phyloP scores from a whole-genome alignment of 1,140 invertebrate genomes.

The Neodiprion fabricii region DNA sequence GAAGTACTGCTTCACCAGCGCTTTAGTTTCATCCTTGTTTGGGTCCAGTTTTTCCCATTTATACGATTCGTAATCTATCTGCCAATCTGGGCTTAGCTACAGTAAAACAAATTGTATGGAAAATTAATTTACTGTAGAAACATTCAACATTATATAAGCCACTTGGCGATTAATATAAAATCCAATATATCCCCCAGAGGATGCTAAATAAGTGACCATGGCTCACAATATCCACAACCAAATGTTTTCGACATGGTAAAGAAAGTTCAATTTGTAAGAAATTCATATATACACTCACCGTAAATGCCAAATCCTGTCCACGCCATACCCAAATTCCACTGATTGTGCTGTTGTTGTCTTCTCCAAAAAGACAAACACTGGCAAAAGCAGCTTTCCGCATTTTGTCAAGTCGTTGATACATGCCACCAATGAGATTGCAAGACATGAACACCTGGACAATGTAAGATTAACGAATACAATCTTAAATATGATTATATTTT shows the following conservation, averaged over 20 bases:
- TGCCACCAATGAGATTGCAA: conserved; percentile 67
- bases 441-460: conserved; percentile 60
- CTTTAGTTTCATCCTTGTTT: conserved; percentile 82
- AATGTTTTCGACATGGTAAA: background rate
- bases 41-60: conserved; percentile 95
- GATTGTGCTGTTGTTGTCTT: conserved; percentile 91
- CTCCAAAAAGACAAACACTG: conserved; percentile 92
- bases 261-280: conserved; percentile 6
- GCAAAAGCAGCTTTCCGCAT: conserved; percentile 97
- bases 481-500: conserved; percentile 21
- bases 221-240: too few relatives aligned
- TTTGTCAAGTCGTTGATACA: conserved; percentile 98
- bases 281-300: conserved; percentile 62
- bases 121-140: conserved; percentile 14
- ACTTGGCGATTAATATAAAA: conserved; percentile 5
- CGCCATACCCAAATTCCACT: conserved; percentile 98
- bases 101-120: conserved; percentile 46
- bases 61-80: conserved; percentile 97
- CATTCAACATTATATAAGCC: too few relatives aligned
- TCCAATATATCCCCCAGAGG: background rate
- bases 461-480: conserved; percentile 20
- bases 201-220: too few relatives aligned
- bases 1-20: conserved; percentile 91
- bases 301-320: conserved; percentile 93
- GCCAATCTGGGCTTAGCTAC: conserved; percentile 89